Evolutionary conservation across 2,113 vertebrate genomes (phyloP).

Genomic region (Neopipo cinnamomea): DNA sequence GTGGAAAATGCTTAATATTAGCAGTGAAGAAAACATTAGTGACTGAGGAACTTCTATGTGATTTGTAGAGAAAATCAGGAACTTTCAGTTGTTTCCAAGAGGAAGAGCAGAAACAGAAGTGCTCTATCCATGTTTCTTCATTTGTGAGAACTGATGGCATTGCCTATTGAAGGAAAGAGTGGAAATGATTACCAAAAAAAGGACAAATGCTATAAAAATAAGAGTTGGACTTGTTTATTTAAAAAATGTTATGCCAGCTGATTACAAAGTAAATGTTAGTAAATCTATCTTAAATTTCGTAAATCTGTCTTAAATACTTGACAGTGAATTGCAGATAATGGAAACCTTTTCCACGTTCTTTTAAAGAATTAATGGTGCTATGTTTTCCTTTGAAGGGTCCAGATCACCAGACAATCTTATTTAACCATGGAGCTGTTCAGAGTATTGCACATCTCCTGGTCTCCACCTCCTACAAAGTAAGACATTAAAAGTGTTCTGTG

Average conservation of each 20-base stretch:
- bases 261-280: neutral
- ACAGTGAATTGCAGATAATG: neutral
- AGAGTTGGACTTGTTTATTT: neutral
- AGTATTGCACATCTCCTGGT: conserved; percentile 93
- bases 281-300: neutral
- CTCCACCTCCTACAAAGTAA: conserved; percentile 94
- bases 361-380: neutral
- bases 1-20: neutral
- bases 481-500: neutral
- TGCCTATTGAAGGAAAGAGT: neutral
- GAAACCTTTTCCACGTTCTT: neutral
- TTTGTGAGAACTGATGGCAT: neutral
- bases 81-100: neutral
- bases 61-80: neutral
- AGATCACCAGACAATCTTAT: conserved; percentile 96
- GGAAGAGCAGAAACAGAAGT: neutral
- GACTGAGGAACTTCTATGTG: neutral
- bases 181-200: neutral
- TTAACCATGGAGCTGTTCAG: conserved; percentile 95
- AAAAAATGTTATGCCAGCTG: neutral
- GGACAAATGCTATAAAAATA: neutral
- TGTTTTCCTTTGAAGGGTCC: conserved; percentile 83
- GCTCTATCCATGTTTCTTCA: neutral
- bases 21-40: neutral
- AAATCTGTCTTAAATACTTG: neutral